Base-by-base conservation (phyloP, 2,888 invertebrate species). In the Bombyx huttoni region DNA sequence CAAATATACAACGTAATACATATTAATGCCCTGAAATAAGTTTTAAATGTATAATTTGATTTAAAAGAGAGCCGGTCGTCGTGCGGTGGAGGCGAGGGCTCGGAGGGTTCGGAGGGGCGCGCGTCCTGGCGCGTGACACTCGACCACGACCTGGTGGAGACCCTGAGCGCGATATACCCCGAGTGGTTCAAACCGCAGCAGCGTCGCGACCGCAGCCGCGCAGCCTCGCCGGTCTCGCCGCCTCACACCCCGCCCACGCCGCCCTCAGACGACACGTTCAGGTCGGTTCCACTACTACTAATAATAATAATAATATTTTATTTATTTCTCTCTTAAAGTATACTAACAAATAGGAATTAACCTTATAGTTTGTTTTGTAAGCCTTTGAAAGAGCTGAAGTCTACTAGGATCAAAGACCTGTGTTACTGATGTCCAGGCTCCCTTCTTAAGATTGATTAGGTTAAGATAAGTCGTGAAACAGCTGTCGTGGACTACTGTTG, bases 61-160 rank as follows among this genome's bases (percentile, higher is more conserved):
- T 40, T 8, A 7, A 10, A 10, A 40, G 94, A 94, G 91, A 94
- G 92, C 88, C 90, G 91, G 89, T 89, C 91, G 77, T 91, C 93
- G 91, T 92, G 92, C 87, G 92, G 92, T 84, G 90, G 89, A 83
- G 90, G 91, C 88, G 93, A 93, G 88, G 93, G 91, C 75, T 94
- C 94, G 90, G 90, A 90, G 78, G 89, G 89, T 74, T 91, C 93
- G 89, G 91, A 92, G 83, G 90, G 89, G 82, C 90, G 89, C 82
- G 93, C 92, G 76, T 95, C 94, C 91, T 96, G 96, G 96, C 94
- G 94, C 90, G 93, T 96, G 81, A 95, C 96, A 87, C 92, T 96
- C 89, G 96, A 96, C 91, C 93, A 94, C 90, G 96, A 96, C 90
- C 91, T 96, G 74, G 92, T 96, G 82, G 95, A 96, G 88, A 96